A percentile compares a stretch with the other conserved stretches of the same genome.
Conservation (phyloP, 2,797 vertebrate genomes). For the Anguilla anguilla region DNA sequence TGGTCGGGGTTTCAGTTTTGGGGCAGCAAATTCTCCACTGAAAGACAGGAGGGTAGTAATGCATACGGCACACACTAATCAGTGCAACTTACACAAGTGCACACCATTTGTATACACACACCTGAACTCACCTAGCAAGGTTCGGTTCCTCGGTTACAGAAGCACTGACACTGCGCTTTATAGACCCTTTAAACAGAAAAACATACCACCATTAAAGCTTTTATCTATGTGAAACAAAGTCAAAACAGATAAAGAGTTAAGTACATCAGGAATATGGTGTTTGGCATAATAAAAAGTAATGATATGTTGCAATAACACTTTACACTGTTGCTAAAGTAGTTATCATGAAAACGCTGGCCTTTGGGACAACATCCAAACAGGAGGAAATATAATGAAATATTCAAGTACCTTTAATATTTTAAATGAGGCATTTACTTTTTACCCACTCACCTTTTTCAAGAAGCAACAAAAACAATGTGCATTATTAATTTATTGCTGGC, state of each 20-base stretch:
- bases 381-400: neutral
- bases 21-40: slow-evolving; percentile 56
- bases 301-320: neutral
- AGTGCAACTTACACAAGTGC: neutral
- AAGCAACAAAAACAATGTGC: neutral
- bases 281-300: neutral
- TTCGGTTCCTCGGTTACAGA: slow-evolving; percentile 62
- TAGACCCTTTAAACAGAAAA: slow-evolving; percentile 58
- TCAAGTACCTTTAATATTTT: neutral
- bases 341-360: neutral
- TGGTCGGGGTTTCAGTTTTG: slow-evolving; percentile 73
- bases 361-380: neutral
- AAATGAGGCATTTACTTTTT: neutral
- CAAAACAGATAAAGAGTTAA: neutral
- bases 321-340: neutral
- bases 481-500: slow-evolving; percentile 17
- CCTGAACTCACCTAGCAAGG: slow-evolving; percentile 59
- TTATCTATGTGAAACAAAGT: neutral
- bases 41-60: slow-evolving; percentile 29
- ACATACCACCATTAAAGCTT: neutral
- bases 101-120: slow-evolving; percentile 28
- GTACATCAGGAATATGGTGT: neutral
- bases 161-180: slow-evolving; percentile 63
- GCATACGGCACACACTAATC: neutral
- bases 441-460: neutral